phyloP scores from a whole-genome alignment of 1,140 invertebrate species.

The Apis florea region DNA sequence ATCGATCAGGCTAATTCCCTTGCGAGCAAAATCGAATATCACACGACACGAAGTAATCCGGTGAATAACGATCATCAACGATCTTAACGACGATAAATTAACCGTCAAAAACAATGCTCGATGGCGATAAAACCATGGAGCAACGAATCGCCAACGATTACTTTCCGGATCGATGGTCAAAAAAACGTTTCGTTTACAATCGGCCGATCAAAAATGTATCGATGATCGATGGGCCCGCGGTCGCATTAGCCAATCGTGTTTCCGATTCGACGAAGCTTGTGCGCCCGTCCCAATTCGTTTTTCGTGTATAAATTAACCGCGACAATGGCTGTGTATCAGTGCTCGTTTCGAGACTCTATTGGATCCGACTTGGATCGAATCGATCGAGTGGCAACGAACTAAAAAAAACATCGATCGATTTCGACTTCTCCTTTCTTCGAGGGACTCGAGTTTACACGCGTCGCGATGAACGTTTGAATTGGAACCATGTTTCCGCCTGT shows the following conservation, averaged over 20 bases:
- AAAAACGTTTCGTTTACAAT: neutral
- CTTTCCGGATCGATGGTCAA: neutral
- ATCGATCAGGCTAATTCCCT: too few species aligned
- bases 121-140: too few species aligned
- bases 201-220: neutral
- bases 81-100: too few species aligned
- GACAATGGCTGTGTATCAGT: conserved; percentile 8
- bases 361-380: neutral
- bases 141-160: neutral
- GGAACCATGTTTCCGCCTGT: neutral
- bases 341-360: conserved; percentile 1
- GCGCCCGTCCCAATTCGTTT: neutral
- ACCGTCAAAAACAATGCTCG: too few species aligned
- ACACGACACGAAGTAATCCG: too few species aligned
- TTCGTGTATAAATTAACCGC: conserved; percentile 29
- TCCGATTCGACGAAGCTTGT: neutral
- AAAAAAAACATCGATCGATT: conserved; percentile 13
- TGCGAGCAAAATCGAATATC: too few species aligned
- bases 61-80: too few species aligned
- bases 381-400: neutral
- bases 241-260: neutral
- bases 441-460: neutral
- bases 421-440: conserved; percentile 20
- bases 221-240: neutral
- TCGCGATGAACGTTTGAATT: neutral